These are phyloP conservation scores for Protaetia brevitarsis DNA, from an alignment of 1,140 invertebrate species.

Conservation along the genomic window DNA sequence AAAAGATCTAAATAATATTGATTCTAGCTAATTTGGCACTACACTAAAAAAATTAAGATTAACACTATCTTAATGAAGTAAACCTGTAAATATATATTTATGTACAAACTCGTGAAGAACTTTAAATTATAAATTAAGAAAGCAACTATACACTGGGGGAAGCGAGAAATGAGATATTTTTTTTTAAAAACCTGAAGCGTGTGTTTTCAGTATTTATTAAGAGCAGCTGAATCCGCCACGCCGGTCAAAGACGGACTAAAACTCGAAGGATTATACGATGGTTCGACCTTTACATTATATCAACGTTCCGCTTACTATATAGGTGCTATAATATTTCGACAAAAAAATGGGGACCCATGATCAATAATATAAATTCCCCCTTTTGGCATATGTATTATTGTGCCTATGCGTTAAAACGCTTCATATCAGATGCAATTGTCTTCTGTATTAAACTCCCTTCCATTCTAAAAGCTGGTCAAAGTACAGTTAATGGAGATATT, in stretches of 20 bases:
- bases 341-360: constrained; percentile 18
- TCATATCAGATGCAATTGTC: background rate
- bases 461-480: background rate
- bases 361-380: constrained; percentile 7
- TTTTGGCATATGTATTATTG: background rate
- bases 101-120: background rate
- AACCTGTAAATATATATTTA: background rate
- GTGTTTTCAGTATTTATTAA: background rate
- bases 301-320: constrained; percentile 27
- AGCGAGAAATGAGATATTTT: background rate
- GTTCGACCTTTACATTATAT: constrained; percentile 25
- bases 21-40: too few relatives aligned
- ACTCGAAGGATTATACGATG: background rate
- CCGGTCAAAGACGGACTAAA: background rate
- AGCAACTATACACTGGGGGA: background rate
- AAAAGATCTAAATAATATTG: too few relatives aligned
- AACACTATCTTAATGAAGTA: background rate
- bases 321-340: constrained; percentile 29
- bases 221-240: background rate
- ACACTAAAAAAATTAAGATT: too few relatives aligned
- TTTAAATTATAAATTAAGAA: background rate
- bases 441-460: background rate
- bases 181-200: constrained; percentile 11
- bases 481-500: background rate
- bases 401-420: background rate